A percentile compares a stretch with the other conserved stretches of the same genome.
Conservation (phyloP, 2,797 vertebrate genomes). For the Limosa lapponica region DNA sequence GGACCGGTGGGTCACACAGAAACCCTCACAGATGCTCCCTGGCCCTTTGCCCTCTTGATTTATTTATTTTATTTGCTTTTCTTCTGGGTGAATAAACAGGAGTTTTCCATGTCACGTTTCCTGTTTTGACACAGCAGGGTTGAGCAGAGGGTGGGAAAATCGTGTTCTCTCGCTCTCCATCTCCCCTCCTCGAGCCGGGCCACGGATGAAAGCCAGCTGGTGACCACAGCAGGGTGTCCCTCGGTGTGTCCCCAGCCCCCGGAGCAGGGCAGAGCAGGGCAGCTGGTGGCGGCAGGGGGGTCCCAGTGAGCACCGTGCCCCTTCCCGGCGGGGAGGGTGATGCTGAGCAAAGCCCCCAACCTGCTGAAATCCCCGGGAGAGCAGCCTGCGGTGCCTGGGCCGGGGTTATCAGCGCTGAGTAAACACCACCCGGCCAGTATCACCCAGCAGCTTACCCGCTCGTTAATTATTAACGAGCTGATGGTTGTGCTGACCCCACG, state of each 20-base stretch:
- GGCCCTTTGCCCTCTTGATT: neutral
- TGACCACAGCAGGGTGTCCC: neutral
- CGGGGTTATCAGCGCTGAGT: neutral
- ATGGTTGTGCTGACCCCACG: fast-evolving
- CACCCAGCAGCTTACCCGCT: fast-evolving
- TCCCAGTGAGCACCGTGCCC: fast-evolving
- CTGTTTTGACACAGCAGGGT: neutral
- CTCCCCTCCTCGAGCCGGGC: neutral
- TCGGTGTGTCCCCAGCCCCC: fast-evolving
- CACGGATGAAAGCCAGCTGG: fast-evolving
- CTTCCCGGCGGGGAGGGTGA: neutral
- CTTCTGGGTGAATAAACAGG: constrained; percentile 18
- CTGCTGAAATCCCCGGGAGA: fast-evolving
- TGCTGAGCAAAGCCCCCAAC: neutral
- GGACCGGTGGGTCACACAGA: fast-evolving
- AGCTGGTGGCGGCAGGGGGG: neutral
- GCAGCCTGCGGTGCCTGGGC: neutral
- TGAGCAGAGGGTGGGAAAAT: neutral
- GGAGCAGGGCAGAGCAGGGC: neutral
- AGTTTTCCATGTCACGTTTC: neutral
- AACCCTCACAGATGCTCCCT: neutral
- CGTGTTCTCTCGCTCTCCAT: fast-evolving
- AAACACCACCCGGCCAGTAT: neutral
- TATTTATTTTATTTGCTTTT: neutral
- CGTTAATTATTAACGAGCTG: neutral